Base-by-base conservation (phyloP, 2,797 vertebrate genomes). In the Silurus aristotelis region DNA sequence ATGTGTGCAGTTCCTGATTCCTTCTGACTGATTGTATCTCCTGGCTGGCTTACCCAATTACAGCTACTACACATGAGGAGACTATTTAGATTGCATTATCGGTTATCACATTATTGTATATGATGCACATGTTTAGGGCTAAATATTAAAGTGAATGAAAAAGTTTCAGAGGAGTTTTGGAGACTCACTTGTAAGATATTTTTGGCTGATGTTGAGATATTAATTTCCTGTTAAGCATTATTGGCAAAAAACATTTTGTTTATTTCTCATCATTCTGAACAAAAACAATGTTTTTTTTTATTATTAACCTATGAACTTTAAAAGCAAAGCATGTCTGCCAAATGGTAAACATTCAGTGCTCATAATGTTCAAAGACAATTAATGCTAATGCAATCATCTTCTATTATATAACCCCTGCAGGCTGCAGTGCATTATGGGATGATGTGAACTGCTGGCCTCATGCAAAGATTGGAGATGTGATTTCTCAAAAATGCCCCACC, bases 391-490 rank as follows among this genome's bases (percentile, higher is more conserved):
- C 31, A 27, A 15, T 20, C 10, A 58, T 58, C 38, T 81, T n/a
- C 48, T 14, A 17, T 58, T 70, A 13, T 73, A 7, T 75, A 52
- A 19, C 19, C n/a, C n/a, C 20, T 70, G 55, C 90, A 93, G 94
- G 89, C 66, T 97, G 96, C 73, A 72, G 68, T 85, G 93, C 93
- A 83, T 93, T 95, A 87, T 97, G 96, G 96, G 96, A 97, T 85
- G 93, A 96, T 89, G 90, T 95, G 89, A 96, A 93, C 87, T 97
- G 96, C 84, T 97, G 96, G 96, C 95, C 95, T 31, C 92, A 92
- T 0, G 91, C 96, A 0, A 43, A 87, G 0, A 84, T 89, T 0
- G 96, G 96, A 89, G 93, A 93, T 88, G 95, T 88, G 0, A 92
- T 96, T 86, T 93, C 89, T 0, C 90, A 93, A 85, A 93, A 92